These are phyloP conservation scores for Sebastes ruberrimus DNA, from an alignment of 2,797 vertebrate species.

Conservation along the genomic window DNA sequence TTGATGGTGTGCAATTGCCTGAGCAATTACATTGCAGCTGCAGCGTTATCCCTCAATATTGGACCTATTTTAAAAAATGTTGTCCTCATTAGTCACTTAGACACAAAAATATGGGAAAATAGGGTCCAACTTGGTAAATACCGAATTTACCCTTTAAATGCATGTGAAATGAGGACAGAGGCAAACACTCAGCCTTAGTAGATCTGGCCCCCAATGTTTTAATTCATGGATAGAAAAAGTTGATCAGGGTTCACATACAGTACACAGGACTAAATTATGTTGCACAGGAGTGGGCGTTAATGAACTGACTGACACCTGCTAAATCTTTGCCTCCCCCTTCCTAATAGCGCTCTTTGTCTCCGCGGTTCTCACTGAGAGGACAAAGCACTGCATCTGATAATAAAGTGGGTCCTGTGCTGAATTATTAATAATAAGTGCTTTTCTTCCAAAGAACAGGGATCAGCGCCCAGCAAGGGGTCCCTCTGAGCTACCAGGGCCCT, in stretches of 20 bases:
- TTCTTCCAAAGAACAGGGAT: slow-evolving; percentile 60
- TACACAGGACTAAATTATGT: background rate
- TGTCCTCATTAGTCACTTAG: background rate
- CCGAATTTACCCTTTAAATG: background rate
- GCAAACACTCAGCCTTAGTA: background rate
- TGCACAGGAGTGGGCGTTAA: background rate
- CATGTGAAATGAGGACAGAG: background rate
- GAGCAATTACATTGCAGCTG: fast-evolving
- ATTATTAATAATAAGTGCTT: slow-evolving; percentile 72
- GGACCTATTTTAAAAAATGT: background rate
- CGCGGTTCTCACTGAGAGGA: slow-evolving; percentile 30
- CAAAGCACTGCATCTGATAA: slow-evolving; percentile 46
- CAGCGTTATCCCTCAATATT: background rate
- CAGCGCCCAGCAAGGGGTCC: slow-evolving; percentile 40
- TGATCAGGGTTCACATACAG: background rate
- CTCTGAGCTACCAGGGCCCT: slow-evolving; percentile 21
- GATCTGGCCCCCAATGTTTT: no score
- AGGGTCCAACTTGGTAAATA: background rate
- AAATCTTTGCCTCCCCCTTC: background rate
- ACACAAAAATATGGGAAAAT: background rate
- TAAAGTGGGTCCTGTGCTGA: slow-evolving; percentile 61
- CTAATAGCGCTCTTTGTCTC: background rate
- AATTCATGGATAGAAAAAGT: background rate
- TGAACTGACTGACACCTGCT: slow-evolving; percentile 13
- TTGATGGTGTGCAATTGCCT: background rate